phyloP scores from a whole-genome alignment of 2,113 vertebrate genomes.

The Dromaius novaehollandiae region DNA sequence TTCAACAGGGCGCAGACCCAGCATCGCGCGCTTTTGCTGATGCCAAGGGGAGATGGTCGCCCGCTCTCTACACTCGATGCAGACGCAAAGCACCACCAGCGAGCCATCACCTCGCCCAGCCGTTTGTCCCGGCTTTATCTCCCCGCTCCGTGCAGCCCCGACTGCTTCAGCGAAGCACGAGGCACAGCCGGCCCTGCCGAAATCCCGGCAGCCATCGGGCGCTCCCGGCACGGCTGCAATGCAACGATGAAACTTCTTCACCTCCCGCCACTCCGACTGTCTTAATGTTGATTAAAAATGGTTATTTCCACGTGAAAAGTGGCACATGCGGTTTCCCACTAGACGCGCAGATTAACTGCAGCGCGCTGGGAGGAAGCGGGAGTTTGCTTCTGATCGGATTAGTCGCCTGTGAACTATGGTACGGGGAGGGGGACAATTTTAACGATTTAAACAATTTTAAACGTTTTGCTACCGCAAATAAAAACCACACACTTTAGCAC shows the following conservation, averaged over 20 bases:
- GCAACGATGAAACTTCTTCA: background rate
- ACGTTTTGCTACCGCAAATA: background rate
- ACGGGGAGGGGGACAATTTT: background rate
- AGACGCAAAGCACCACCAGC: background rate
- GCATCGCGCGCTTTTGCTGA: fast-evolving
- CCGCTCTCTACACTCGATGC: fast-evolving
- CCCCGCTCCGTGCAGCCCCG: background rate
- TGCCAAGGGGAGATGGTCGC: background rate
- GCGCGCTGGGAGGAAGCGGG: background rate
- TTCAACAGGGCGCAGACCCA: background rate
- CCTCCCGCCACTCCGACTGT: background rate
- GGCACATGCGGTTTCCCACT: background rate
- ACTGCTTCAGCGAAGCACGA: background rate
- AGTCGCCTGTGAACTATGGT: background rate
- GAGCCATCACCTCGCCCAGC: background rate
- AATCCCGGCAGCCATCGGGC: background rate
- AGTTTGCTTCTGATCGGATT: background rate
- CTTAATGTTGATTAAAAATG: background rate
- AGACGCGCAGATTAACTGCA: background rate
- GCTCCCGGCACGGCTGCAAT: background rate
- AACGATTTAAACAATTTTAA: fast-evolving
- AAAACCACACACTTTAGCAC: background rate
- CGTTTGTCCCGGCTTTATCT: background rate
- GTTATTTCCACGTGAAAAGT: conserved; percentile 2
- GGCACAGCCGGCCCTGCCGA: fast-evolving